phyloP scores from a whole-genome alignment of 30 jellyfish, hydroid and myxozoan genomes.

The Morbakka virulenta region DNA sequence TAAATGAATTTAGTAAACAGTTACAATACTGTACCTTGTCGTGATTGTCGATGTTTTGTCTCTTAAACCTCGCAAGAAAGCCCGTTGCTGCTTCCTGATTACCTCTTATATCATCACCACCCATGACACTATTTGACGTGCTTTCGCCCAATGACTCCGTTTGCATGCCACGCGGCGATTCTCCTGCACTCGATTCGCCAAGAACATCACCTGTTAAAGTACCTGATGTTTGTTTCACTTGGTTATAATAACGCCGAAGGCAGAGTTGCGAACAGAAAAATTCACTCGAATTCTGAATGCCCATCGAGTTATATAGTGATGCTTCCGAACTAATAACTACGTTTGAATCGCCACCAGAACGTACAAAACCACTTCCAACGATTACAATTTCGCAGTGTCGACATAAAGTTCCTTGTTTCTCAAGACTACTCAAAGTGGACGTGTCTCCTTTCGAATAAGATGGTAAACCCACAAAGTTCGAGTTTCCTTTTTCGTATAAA shows the following conservation, averaged over 20 bases:
- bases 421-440: conserved; percentile 40
- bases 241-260: conserved; percentile 36
- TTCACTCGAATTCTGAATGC: conserved; percentile 13
- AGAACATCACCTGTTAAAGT: background rate
- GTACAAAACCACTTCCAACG: conserved; percentile 46
- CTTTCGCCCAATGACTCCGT: conserved; percentile 79
- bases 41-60: conserved; percentile 8
- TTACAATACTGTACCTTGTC: background rate
- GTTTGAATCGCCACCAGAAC: conserved; percentile 11
- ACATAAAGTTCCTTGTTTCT: conserved; percentile 51
- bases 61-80: conserved; percentile 6
- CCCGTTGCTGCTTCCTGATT: conserved; percentile 56
- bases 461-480: conserved; percentile 36
- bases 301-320: background rate
- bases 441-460: conserved; percentile 14
- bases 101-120: conserved; percentile 60
- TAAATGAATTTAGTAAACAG: no score
- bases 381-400: conserved; percentile 63
- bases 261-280: conserved; percentile 69
- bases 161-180: conserved; percentile 58
- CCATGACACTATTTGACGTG: conserved; percentile 2
- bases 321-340: conserved; percentile 1
- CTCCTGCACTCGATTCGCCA: conserved; percentile 49
- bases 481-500: background rate
- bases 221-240: conserved; percentile 1